Conservation (phyloP, 2,888 invertebrate genomes). For the Heliconius aoede region DNA sequence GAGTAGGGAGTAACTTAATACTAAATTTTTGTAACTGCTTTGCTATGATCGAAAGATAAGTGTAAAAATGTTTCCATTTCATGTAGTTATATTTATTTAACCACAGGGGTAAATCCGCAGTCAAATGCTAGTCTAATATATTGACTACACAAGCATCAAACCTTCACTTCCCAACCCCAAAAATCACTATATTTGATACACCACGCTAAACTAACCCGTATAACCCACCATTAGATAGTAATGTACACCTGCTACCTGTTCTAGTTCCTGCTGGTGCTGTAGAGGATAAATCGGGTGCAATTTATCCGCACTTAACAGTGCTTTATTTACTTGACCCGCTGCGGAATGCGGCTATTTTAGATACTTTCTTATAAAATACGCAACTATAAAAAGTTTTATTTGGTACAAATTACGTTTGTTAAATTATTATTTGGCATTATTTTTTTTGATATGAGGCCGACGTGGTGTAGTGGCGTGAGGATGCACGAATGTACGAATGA, state of each 20-base stretch:
- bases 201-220: neutral
- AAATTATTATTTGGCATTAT: too few relatives aligned
- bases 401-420: neutral
- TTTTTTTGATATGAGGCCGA: too few relatives aligned
- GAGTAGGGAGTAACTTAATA: too few relatives aligned
- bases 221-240: constrained; percentile 17
- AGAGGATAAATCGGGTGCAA: constrained; percentile 39
- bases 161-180: neutral
- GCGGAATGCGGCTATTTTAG: constrained; percentile 27
- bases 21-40: too few relatives aligned
- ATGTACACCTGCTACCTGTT: constrained; percentile 33
- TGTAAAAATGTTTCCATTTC: too few relatives aligned
- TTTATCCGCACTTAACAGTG: constrained; percentile 39
- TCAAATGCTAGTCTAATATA: neutral
- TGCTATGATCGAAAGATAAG: too few relatives aligned
- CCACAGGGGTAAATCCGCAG: neutral
- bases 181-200: neutral
- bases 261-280: constrained; percentile 3
- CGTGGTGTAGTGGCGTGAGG: too few relatives aligned
- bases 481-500: too few relatives aligned
- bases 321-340: constrained; percentile 39
- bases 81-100: too few relatives aligned
- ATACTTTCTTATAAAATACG: constrained; percentile 19
- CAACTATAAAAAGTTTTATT: constrained; percentile 5
- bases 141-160: neutral